phyloP scores from a whole-genome alignment of 2,113 vertebrate genomes.

The Petrocephalus microphthalmus region DNA sequence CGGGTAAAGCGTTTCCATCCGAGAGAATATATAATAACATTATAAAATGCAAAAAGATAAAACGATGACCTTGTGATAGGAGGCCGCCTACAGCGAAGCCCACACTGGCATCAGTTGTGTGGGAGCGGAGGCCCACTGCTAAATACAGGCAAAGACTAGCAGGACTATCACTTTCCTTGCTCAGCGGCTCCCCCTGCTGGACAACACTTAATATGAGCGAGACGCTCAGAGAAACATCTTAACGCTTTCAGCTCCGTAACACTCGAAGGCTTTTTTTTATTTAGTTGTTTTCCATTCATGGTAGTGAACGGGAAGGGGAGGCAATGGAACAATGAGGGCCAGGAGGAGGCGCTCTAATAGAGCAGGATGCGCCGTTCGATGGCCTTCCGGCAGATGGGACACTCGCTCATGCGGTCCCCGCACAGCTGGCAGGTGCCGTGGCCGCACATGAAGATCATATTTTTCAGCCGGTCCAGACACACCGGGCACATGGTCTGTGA shows the following conservation, averaged over 20 bases:
- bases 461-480: conserved; percentile 97
- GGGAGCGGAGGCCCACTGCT: not conserved
- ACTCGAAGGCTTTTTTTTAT: not conserved
- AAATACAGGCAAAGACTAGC: not conserved
- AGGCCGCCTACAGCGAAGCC: not conserved
- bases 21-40: not conserved
- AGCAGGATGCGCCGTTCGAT: conserved; percentile 95
- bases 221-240: not conserved
- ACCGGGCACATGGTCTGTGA: conserved; percentile 97
- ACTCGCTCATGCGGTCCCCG: conserved; percentile 98
- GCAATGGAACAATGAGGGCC: not conserved
- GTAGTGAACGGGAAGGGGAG: not conserved
- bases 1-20: not conserved
- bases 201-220: not conserved
- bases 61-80: not conserved
- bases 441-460: conserved; percentile 99
- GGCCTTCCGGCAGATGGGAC: conserved; percentile 96
- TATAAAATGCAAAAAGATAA: not conserved
- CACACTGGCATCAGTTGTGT: not conserved
- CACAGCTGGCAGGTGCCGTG: conserved; percentile 96
- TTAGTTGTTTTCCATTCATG: not conserved
- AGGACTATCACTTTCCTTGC: not conserved
- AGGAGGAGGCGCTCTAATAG: conserved; percentile 62
- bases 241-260: not conserved
- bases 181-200: conserved; percentile 15